Conservation (phyloP, 2,888 invertebrate genomes). For the Yponomeuta evonymella region DNA sequence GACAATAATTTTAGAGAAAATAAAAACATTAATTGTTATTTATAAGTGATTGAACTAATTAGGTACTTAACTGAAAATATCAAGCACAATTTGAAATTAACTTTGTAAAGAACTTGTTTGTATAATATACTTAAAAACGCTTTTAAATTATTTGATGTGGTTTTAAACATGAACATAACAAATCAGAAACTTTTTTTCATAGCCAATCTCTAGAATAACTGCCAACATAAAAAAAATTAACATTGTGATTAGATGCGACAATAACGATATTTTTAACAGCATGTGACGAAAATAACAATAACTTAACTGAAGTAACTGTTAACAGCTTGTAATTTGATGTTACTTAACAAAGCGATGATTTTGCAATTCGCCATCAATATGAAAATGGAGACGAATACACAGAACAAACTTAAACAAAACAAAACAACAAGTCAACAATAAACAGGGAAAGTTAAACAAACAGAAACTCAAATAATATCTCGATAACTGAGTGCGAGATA, state of each 20-base stretch:
- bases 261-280: background rate
- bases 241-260: background rate
- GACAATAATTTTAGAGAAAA: too few relatives aligned
- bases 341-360: background rate
- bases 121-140: too few relatives aligned
- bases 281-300: background rate
- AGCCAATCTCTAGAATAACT: background rate
- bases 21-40: too few relatives aligned
- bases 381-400: constrained; percentile 13
- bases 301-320: background rate
- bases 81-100: too few relatives aligned
- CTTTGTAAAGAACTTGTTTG: too few relatives aligned
- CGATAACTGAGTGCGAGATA: constrained; percentile 8
- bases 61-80: too few relatives aligned
- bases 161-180: too few relatives aligned
- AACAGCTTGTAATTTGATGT: background rate
- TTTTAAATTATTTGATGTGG: too few relatives aligned
- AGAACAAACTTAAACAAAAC: constrained; percentile 27
- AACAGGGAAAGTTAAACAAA: constrained; percentile 20
- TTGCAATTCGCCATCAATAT: constrained; percentile 7
- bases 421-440: constrained; percentile 24
- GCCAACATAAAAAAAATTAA: constrained; percentile 24
- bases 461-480: constrained; percentile 19
- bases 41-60: too few relatives aligned
- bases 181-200: too few relatives aligned